These are phyloP conservation scores for Sogatella furcifera DNA, from an alignment of 1,140 invertebrate species.

Conservation along the genomic window DNA sequence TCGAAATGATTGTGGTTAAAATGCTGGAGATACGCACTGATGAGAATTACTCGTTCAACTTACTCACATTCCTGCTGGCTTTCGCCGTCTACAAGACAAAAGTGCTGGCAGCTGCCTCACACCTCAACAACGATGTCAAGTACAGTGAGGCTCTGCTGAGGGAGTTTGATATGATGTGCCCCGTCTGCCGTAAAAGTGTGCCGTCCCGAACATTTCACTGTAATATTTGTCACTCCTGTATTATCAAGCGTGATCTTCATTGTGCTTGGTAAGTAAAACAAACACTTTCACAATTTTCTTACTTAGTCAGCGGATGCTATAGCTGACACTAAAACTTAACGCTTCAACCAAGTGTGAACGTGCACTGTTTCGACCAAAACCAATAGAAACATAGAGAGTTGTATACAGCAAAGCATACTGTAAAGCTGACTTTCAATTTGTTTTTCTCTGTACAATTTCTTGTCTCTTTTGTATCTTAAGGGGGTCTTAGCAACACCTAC, in stretches of 20 bases:
- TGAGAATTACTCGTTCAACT: constrained; percentile 50
- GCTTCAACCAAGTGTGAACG: too few species aligned
- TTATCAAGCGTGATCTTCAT: constrained; percentile 37
- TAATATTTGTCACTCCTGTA: constrained; percentile 33
- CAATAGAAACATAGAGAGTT: too few species aligned
- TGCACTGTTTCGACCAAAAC: too few species aligned
- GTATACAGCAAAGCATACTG: too few species aligned
- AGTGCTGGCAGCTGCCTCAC: constrained; percentile 31
- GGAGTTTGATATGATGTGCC: constrained; percentile 15
- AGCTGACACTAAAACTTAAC: too few species aligned
- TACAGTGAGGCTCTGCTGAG: constrained; percentile 11
- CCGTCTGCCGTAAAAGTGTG: constrained; percentile 23
- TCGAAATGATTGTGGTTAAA: constrained; percentile 45
- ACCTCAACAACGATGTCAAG: constrained; percentile 31
- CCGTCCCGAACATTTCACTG: constrained; percentile 28
- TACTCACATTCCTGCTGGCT: constrained; percentile 36
- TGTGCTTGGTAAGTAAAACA: constrained; percentile 37
- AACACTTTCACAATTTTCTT: too few species aligned
- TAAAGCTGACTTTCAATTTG: too few species aligned
- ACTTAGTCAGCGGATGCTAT: too few species aligned
- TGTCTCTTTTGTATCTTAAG: too few species aligned
- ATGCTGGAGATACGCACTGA: constrained; percentile 51
- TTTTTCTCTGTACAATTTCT: too few species aligned
- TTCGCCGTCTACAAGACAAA: constrained; percentile 33
- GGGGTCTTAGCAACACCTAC: too few species aligned